phyloP scores from a whole-genome alignment of 2,888 invertebrate species.

The Deladenus siricidicola region DNA sequence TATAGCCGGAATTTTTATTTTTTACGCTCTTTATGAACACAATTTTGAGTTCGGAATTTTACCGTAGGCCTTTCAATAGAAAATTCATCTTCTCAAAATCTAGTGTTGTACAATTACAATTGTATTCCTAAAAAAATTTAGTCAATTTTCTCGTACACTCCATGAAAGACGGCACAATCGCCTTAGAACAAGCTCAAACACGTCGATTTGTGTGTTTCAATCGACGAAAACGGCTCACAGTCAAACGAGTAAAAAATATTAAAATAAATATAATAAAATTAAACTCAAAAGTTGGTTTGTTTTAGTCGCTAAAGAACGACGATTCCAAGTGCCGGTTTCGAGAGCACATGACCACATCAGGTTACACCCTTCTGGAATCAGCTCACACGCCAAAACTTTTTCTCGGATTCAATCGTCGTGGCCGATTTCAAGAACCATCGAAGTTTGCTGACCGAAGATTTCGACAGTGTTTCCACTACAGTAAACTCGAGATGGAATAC shows the following conservation, averaged over 20 bases:
- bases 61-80: too few species aligned
- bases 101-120: too few species aligned
- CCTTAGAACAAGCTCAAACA: constrained; percentile 20
- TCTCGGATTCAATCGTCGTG: constrained; percentile 29
- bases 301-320: constrained; percentile 18
- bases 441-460: constrained; percentile 14
- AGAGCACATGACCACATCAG: constrained; percentile 21
- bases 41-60: too few species aligned
- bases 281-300: constrained; percentile 3
- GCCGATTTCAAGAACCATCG: constrained; percentile 29
- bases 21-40: too few species aligned
- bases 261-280: constrained; percentile 6
- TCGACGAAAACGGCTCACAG: constrained; percentile 19
- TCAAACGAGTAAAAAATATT: not conserved
- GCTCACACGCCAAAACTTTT: constrained; percentile 18
- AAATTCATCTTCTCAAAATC: too few species aligned
- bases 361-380: constrained; percentile 30
- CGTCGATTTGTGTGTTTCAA: constrained; percentile 26
- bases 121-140: too few species aligned
- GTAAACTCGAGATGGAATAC: constrained; percentile 20
- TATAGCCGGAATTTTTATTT: too few species aligned
- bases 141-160: constrained; percentile 4
- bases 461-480: constrained; percentile 23
- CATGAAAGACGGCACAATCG: constrained; percentile 18
- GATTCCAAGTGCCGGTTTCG: constrained; percentile 26